phyloP scores from a whole-genome alignment of 2,113 vertebrate genomes.

The Tretioscincus oriximinensis region DNA sequence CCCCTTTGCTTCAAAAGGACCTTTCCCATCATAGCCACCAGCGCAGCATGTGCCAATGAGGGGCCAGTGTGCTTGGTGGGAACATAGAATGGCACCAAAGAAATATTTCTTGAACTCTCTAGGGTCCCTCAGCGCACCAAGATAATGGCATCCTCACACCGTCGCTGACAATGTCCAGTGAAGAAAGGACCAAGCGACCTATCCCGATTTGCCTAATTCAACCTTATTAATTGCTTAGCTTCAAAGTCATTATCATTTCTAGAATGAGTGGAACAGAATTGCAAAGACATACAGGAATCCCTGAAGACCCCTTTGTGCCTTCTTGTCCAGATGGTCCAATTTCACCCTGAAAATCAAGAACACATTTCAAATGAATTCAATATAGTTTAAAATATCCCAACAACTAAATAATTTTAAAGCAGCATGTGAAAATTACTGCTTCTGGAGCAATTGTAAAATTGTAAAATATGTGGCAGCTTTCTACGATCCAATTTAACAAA shows the following conservation, averaged over 20 bases:
- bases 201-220: neutral
- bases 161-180: too few species aligned
- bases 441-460: too few species aligned
- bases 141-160: too few species aligned
- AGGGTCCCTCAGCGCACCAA: too few species aligned
- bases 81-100: too few species aligned
- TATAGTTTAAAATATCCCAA: neutral
- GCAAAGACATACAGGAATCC: slow-evolving; percentile 69
- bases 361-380: slow-evolving; percentile 24
- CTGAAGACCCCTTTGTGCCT: slow-evolving; percentile 73
- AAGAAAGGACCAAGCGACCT: neutral
- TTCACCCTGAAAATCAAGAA: slow-evolving; percentile 73
- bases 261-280: neutral
- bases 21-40: too few species aligned
- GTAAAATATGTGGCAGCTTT: too few species aligned
- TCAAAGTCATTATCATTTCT: neutral
- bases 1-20: too few species aligned
- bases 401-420: neutral
- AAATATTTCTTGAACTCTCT: too few species aligned
- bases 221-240: neutral
- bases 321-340: slow-evolving; percentile 69
- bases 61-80: too few species aligned
- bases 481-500: too few species aligned
- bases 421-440: neutral
- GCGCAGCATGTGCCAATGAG: too few species aligned